Percentiles rank a stretch among this genome's conserved stretches.
These are phyloP conservation scores for Tachycineta bicolor DNA, from an alignment of 2,113 vertebrate genomes.

Conservation along the genomic window DNA sequence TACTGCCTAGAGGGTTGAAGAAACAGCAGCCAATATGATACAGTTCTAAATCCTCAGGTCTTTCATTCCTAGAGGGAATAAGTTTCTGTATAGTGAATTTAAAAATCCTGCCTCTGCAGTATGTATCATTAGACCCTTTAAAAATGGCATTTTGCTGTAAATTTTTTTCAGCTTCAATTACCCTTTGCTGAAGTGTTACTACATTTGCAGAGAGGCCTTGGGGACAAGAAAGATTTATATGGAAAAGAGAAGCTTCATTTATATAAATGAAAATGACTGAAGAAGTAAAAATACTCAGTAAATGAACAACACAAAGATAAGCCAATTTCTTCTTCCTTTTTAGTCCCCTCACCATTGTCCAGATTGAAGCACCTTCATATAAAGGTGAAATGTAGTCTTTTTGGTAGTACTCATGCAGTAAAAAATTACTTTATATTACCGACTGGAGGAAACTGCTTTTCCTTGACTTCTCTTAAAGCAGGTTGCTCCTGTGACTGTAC, in stretches of 20 bases:
- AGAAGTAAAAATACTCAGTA: not conserved
- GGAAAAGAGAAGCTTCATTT: constrained; percentile 32
- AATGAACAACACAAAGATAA: not conserved
- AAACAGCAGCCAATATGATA: constrained; percentile 1
- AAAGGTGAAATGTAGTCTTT: not conserved
- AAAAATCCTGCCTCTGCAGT: constrained; percentile 4
- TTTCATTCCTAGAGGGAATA: constrained; percentile 4
- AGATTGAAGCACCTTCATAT: not conserved
- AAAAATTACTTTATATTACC: not conserved
- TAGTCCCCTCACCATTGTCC: not conserved
- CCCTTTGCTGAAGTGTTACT: constrained; percentile 34
- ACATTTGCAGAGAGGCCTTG: not conserved
- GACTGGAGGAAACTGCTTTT: not conserved
- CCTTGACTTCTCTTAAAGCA: not conserved
- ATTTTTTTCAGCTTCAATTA: constrained; percentile 28
- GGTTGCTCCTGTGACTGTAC: not conserved
- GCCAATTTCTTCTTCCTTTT: not conserved
- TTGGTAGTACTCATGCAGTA: not conserved
- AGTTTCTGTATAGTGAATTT: constrained; percentile 10
- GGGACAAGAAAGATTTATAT: constrained; percentile 2
- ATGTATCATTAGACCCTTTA: constrained; percentile 21
- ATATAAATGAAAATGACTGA: not conserved
- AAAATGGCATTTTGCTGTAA: constrained; percentile 40
- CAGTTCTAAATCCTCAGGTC: not conserved
- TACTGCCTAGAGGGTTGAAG: not conserved